Evolutionary conservation across 2,888 invertebrate genomes (phyloP), one percentile per base, ranked within the genome.

Genomic region (Phorcus lineatus): DNA sequence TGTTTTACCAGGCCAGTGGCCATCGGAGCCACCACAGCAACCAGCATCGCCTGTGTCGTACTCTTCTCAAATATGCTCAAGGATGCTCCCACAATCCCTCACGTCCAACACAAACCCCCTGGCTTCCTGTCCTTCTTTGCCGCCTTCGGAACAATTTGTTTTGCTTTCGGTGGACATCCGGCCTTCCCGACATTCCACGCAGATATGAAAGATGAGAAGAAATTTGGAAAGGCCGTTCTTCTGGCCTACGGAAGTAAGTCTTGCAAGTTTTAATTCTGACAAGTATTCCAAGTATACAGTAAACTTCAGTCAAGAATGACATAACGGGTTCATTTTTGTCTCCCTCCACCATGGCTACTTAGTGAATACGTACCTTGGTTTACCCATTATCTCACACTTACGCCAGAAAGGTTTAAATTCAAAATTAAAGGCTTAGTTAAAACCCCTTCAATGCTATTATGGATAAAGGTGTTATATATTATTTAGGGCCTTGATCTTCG

Each of bases 151-250:
- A 95, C 95, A 9, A 95, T 96, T 80, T 93, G 96, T 91, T 96
- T 96, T 90, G 94, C 96, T 0, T 96, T 96, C 89, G 96, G 96
- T 6, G 96, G 96, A 2, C 96, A 96, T 7, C 95, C 96, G 0
- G 95, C 95, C 90, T 94, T 98, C 89, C 95, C 98, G 85, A 98
- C 97, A 0, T 95, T 98, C 76, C 98, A 98, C 94, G 96, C 97
- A 84, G 98, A 98, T 92, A 98, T 98, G 98, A 95, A 95, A 83
- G 95, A 96, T 83, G 96, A 96, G 84, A 93, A 94, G 0, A 95
- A 96, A 88, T 95, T 98, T 84, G 95, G 95, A 85, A 94, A 94
- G 88, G 96, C 97, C 0, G 95, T 97, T 0, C 87, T 96, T 0
- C 94, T 95, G 13, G 96, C 96, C 13, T 97, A 97, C 92, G 80